Percentiles rank a stretch among this genome's conserved stretches.
phyloP scores from a whole-genome alignment of 2,888 invertebrate species.

The Eumacrocentrus americanus region DNA sequence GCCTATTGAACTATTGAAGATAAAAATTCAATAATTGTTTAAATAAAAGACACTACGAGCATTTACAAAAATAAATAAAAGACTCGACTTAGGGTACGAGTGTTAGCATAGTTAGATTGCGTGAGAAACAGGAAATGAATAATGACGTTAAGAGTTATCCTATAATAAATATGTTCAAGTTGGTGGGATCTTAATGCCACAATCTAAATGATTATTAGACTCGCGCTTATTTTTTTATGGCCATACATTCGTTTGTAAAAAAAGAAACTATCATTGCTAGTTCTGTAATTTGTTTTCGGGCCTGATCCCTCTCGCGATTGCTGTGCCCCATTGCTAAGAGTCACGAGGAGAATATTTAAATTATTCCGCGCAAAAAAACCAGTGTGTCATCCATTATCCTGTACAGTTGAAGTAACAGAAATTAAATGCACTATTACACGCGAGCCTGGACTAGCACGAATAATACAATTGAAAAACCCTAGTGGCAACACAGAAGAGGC shows the following conservation, averaged over 20 bases:
- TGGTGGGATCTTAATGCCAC: background rate
- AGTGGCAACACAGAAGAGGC: background rate
- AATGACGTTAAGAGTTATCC: slow-evolving; percentile 7
- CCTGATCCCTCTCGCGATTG: slow-evolving; percentile 1
- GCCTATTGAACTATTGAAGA: too few relatives aligned
- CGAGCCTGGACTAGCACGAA: background rate
- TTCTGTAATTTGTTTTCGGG: slow-evolving; percentile 1
- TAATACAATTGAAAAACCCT: background rate
- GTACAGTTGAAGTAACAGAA: slow-evolving; percentile 14
- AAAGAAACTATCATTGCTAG: background rate
- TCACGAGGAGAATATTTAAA: background rate
- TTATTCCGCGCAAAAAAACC: background rate
- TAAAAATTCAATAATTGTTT: too few relatives aligned
- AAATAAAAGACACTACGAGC: background rate
- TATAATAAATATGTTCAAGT: slow-evolving; percentile 12
- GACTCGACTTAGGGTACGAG: background rate
- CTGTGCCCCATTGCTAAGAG: background rate
- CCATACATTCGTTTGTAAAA: slow-evolving; percentile 31
- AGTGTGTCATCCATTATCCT: background rate
- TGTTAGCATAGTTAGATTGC: background rate
- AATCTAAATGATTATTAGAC: slow-evolving; percentile 26
- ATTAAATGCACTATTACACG: background rate
- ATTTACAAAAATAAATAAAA: background rate
- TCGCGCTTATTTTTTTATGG: slow-evolving; percentile 39
- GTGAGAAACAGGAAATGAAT: background rate